phyloP scores from a whole-genome alignment of 2,888 invertebrate species.

The Ctena decussata region DNA sequence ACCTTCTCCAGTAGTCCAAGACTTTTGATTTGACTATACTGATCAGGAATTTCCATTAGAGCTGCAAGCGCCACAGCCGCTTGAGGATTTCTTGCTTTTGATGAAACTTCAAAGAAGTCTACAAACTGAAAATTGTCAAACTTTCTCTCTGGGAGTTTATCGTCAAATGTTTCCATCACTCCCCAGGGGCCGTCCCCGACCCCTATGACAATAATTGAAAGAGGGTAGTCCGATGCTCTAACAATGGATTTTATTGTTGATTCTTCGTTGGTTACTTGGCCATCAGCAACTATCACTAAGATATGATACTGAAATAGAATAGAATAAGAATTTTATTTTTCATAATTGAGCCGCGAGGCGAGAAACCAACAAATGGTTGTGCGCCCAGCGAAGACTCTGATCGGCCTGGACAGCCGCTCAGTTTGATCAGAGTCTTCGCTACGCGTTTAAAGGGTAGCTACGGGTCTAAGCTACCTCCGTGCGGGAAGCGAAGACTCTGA shows the following conservation, averaged over 20 bases:
- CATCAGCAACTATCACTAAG: background rate
- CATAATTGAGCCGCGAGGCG: too few species aligned
- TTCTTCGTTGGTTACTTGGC: background rate
- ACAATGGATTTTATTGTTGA: background rate
- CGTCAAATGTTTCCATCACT: background rate
- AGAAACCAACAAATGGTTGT: too few species aligned
- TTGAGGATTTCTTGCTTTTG: background rate
- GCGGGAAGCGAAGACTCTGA: too few species aligned
- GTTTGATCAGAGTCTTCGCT: too few species aligned
- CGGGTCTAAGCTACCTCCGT: too few species aligned
- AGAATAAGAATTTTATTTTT: background rate
- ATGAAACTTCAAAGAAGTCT: background rate
- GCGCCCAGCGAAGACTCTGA: too few species aligned
- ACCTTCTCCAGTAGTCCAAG: background rate
- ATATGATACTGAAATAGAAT: conserved; percentile 3
- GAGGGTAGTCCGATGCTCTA: background rate
- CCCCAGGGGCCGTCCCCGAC: background rate
- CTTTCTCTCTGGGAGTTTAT: conserved; percentile 5
- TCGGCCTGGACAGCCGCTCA: too few species aligned
- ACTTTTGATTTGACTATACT: background rate
- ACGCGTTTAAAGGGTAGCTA: too few species aligned
- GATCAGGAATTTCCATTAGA: conserved; percentile 1
- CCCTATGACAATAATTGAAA: background rate
- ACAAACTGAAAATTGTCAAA: conserved; percentile 8
- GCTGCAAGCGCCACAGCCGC: background rate